These are phyloP conservation scores for Orthosia gothica DNA, from an alignment of 2,888 invertebrate genomes.

Conservation along the genomic window DNA sequence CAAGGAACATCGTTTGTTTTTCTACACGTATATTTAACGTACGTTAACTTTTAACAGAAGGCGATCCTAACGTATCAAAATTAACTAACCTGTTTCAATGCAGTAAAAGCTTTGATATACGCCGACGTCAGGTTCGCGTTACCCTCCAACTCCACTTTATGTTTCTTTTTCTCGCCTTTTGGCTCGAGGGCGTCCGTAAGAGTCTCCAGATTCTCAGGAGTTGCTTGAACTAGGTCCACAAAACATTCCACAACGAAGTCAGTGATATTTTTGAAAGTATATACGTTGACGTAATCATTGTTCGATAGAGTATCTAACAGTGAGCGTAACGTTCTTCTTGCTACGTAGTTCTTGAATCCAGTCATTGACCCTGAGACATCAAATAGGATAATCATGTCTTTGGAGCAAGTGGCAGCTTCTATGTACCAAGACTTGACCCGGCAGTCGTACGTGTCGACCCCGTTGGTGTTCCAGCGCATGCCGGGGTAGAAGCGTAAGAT, in stretches of 20 bases:
- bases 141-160: slow-evolving; percentile 93
- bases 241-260: slow-evolving; percentile 96
- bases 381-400: slow-evolving; percentile 98
- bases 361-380: slow-evolving; percentile 99
- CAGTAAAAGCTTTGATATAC: slow-evolving; percentile 95
- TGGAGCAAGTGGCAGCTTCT: slow-evolving; percentile 99
- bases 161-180: slow-evolving; percentile 77
- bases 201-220: slow-evolving; percentile 95
- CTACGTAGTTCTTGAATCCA: slow-evolving; percentile 95
- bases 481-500: slow-evolving; percentile 98
- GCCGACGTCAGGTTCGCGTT: slow-evolving; percentile 97
- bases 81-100: slow-evolving; percentile 93
- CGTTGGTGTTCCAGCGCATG: slow-evolving; percentile 92
- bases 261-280: slow-evolving; percentile 94
- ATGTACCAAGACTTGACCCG: slow-evolving; percentile 98
- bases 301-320: slow-evolving; percentile 99
- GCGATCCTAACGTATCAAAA: neutral
- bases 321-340: slow-evolving; percentile 96
- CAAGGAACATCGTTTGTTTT: neutral
- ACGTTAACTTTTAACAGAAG: neutral
- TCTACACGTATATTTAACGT: neutral
- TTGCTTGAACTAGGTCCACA: slow-evolving; percentile 96
- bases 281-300: slow-evolving; percentile 99
- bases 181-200: slow-evolving; percentile 94
- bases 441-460: slow-evolving; percentile 96